Conservation (phyloP, 2,888 invertebrate species). For the Mongoloraphidia duomilia region DNA sequence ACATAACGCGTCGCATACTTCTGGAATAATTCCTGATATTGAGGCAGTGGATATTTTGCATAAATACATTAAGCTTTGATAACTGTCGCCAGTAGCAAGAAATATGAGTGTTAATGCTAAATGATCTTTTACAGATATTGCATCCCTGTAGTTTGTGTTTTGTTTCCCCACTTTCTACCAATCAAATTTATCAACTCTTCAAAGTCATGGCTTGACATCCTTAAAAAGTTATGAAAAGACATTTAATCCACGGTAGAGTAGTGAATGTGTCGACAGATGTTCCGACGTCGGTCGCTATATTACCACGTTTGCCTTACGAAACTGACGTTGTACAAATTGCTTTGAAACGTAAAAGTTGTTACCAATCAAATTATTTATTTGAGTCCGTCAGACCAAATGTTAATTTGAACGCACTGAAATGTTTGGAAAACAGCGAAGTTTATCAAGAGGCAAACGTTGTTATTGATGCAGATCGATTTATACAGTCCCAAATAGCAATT, state of each 20-base stretch:
- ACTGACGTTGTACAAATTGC: not conserved
- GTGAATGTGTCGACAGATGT: not conserved
- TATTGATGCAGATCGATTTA: not conserved
- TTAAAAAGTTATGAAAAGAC: too few species aligned
- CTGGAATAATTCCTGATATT: not conserved
- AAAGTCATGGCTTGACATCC: too few species aligned
- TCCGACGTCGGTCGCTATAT: not conserved
- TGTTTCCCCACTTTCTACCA: not conserved
- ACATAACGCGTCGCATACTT: not conserved
- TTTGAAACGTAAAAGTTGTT: not conserved
- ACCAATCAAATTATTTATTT: not conserved
- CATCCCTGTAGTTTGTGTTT: constrained; percentile 6
- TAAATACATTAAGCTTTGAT: not conserved
- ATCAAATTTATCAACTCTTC: not conserved
- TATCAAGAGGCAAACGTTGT: not conserved
- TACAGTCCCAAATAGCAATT: not conserved
- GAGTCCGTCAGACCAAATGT: not conserved
- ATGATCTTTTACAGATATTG: not conserved
- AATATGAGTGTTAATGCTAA: not conserved
- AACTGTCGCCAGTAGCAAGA: not conserved
- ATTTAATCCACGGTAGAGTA: not conserved
- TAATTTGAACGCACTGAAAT: not conserved
- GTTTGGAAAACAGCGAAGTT: not conserved
- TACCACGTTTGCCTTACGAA: not conserved
- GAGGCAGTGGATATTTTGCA: not conserved